Evolutionary conservation across 2,888 invertebrate genomes (phyloP).

Genomic region (Orchesella flavescens): DNA sequence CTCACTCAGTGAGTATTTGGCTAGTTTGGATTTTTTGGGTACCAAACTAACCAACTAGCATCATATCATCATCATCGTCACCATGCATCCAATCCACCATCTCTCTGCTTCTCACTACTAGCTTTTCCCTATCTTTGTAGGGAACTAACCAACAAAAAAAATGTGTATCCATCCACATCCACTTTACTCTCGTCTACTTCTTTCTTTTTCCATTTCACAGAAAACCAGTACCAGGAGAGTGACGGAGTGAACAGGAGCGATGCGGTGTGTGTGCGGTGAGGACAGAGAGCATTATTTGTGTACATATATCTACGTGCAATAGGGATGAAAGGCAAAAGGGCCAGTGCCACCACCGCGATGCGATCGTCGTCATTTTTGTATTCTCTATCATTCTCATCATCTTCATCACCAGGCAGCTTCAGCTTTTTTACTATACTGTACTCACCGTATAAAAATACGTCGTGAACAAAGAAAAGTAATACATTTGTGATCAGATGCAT

Average conservation of each 20-base stretch:
- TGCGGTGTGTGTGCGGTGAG: slow-evolving; percentile 25
- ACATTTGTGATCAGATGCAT: too few species aligned
- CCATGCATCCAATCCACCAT: slow-evolving; percentile 23
- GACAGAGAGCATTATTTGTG: slow-evolving; percentile 1
- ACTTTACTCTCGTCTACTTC: slow-evolving; percentile 34
- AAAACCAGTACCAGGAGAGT: slow-evolving; percentile 23
- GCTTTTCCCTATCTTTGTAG: slow-evolving; percentile 41
- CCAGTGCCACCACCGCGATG: slow-evolving; percentile 56
- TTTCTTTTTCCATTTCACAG: slow-evolving; percentile 21
- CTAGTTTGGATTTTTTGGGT: slow-evolving; percentile 57
- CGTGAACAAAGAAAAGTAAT: too few species aligned
- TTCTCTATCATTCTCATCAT: slow-evolving; percentile 22
- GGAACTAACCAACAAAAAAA: not conserved
- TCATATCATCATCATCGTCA: slow-evolving; percentile 27
- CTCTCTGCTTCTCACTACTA: not conserved
- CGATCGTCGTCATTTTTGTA: slow-evolving; percentile 43
- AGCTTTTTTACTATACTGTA: not conserved
- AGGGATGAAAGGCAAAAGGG: slow-evolving; percentile 26
- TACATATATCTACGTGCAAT: not conserved
- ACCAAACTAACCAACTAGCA: slow-evolving; percentile 43
- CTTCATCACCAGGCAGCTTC: slow-evolving; percentile 28
- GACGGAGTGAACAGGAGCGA: slow-evolving; percentile 26
- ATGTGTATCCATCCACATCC: slow-evolving; percentile 45
- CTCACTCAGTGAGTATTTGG: slow-evolving; percentile 39
- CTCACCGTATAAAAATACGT: too few species aligned